Base-by-base conservation (phyloP, 1,140 invertebrate genomes). In the Atta colombica region DNA sequence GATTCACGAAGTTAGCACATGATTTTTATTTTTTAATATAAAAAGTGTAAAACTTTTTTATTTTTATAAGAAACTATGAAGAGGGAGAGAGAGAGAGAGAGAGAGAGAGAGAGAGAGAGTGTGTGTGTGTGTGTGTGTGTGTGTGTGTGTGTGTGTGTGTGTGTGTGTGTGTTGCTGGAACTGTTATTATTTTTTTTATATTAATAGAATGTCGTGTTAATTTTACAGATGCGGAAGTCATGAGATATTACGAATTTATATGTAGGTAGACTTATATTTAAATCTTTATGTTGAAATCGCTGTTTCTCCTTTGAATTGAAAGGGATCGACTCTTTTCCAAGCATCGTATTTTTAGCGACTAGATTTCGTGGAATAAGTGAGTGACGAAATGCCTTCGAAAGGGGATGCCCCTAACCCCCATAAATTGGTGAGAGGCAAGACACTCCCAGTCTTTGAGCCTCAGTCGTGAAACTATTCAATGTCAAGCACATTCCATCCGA, bases 391-490 rank as follows among this genome's bases (percentile, higher is more conserved):
- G 85, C 91, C 78, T 78, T 87, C 61, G 78, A 90, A 92, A 87
- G 65, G 86, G 88, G 87, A 69, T 88, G 87, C 90, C 92, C 88
- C 89, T 91, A 91, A 89, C 87, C 90, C 72, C 89, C 87, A 94
- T 93, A 94, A 94, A 93, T 93, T 92, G 89, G 86, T 89, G 68
- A 51, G 39, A 86, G 89, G 71, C 80, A 81, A 82, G 88, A 93
- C 92, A 93, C 93, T 90, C 92, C 92, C 91, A 93, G 89, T 90
- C 88, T 89, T 87, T 85, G 86, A 75, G 77, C 82, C 86, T 92
- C 77, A 87, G 77, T 90, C 90, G 87, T 93, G 90, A 92, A 93
- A 92, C 86, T 88, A 90, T 89, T 92, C 89, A 93, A 91, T 92
- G 90, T 92, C 91, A 91, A 92, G 89, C 85, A 69, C 88, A 92